phyloP scores from a whole-genome alignment of 53 echinoderm and acorn worm genomes.

The Patiria pectinifera region DNA sequence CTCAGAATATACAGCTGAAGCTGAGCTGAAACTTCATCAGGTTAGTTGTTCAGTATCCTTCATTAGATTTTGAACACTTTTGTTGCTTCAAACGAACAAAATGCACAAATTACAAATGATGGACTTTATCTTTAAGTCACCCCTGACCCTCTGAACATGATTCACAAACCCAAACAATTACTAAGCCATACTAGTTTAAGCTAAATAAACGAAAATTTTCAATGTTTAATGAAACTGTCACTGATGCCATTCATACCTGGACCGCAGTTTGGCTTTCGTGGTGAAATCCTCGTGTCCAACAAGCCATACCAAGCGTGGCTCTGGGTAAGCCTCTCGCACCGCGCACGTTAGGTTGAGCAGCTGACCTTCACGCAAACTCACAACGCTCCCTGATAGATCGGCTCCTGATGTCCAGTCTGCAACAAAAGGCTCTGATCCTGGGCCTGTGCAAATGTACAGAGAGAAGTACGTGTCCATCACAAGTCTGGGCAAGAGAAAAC shows the following conservation, averaged over 20 bases:
- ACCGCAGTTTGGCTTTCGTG: not conserved
- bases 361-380: not conserved
- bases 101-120: too few species aligned
- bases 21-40: too few species aligned
- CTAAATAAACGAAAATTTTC: too few species aligned
- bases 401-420: not conserved
- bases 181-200: too few species aligned
- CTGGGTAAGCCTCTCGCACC: slow-evolving; percentile 27
- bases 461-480: not conserved
- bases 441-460: slow-evolving; percentile 13
- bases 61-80: too few species aligned
- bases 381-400: not conserved
- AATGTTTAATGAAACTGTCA: not conserved
- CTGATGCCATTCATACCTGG: not conserved
- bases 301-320: slow-evolving; percentile 25
- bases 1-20: too few species aligned
- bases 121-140: too few species aligned
- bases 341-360: not conserved
- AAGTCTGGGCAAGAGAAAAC: too few species aligned
- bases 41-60: too few species aligned
- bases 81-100: too few species aligned
- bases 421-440: not conserved
- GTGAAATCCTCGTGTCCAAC: slow-evolving; percentile 11
- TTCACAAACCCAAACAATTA: too few species aligned
- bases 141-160: too few species aligned